Evolutionary conservation across 2,888 invertebrate species (phyloP), one percentile per base, ranked within the genome.

Genomic region (Hyposoter didymator): DNA sequence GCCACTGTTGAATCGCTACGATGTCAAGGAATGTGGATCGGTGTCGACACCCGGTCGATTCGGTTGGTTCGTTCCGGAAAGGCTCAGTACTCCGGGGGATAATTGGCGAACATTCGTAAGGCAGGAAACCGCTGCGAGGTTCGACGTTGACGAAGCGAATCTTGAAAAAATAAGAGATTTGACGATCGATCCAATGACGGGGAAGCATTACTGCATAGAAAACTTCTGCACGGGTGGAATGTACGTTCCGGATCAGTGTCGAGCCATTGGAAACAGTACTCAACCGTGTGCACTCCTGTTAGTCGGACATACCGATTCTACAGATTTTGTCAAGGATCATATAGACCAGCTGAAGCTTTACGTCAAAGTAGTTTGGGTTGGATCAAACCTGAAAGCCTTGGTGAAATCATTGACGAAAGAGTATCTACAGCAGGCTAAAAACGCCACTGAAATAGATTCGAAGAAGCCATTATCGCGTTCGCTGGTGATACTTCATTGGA

Each of bases 361-460:
- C 85, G 95, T 97, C 0, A 96, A 95, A 90, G 96, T 97, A 0
- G 94, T 96, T 6, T 97, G 97, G 97, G 93, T 97, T 17, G 97
- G 97, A 0, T 92, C 94, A 0, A 94, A 96, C 86, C 94, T 97
- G 67, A 93, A 92, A 78, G 85, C 92, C 6, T 94, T 94, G 0
- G 91, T 95, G 0, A 90, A 92, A 17, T 88, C 90, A 12, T 88
- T 96, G n/a, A 93, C 92, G 28, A 88, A 91, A 1, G 89, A 90
- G 49, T 94, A 94, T 82, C 76, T 85, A 45, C 73, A 88, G 45
- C 3, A 67, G 0, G 19, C 80, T 0, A 78, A 45, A 8, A 87
- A 88, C 45, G 45, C 14, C 4, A 82, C 66, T 28, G 74, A 78
- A 32, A 28, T 7, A 4, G 59, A 43, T 2, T 1, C 62, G 2